A percentile compares a stretch with the other conserved stretches of the same genome.
These are phyloP conservation scores for Argopecten irradians DNA, from an alignment of 1,140 invertebrate species.

Conservation along the genomic window DNA sequence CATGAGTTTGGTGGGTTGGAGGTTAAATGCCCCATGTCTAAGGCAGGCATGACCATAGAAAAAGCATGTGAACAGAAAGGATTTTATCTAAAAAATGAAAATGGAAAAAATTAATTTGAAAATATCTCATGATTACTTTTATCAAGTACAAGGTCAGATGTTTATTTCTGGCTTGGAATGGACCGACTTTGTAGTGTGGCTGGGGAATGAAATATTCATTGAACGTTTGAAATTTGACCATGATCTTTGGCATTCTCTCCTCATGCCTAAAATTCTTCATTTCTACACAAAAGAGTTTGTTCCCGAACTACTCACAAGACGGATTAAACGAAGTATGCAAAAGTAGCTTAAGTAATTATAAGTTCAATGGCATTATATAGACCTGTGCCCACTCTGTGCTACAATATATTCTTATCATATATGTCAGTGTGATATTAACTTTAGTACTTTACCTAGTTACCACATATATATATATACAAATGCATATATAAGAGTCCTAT, in stretches of 20 bases:
- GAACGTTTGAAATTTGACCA: background rate
- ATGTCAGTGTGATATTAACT: background rate
- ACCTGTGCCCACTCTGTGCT: background rate
- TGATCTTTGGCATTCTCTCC: slow-evolving; percentile 28
- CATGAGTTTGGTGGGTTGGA: slow-evolving; percentile 28
- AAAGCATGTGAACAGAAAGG: background rate
- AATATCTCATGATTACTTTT: slow-evolving; percentile 22
- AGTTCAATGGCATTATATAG: background rate
- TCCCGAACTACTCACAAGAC: slow-evolving; percentile 34
- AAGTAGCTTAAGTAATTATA: too few relatives aligned
- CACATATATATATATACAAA: too few relatives aligned
- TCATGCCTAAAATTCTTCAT: slow-evolving; percentile 10
- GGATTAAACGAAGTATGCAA: background rate
- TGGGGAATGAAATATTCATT: slow-evolving; percentile 26
- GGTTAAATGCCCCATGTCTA: slow-evolving; percentile 29
- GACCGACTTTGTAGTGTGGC: slow-evolving; percentile 39
- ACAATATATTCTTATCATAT: too few relatives aligned
- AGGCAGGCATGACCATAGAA: background rate
- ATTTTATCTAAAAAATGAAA: background rate
- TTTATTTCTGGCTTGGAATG: slow-evolving; percentile 31
- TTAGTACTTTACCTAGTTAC: too few relatives aligned
- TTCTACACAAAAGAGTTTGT: slow-evolving; percentile 39
- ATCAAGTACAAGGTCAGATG: slow-evolving; percentile 31
- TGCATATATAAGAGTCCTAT: too few relatives aligned
- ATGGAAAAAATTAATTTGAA: slow-evolving; percentile 26